Percentiles rank a stretch among this genome's conserved stretches.
These are phyloP conservation scores for Trachelus iudaicus DNA, from an alignment of 2,888 invertebrate species.

Conservation along the genomic window DNA sequence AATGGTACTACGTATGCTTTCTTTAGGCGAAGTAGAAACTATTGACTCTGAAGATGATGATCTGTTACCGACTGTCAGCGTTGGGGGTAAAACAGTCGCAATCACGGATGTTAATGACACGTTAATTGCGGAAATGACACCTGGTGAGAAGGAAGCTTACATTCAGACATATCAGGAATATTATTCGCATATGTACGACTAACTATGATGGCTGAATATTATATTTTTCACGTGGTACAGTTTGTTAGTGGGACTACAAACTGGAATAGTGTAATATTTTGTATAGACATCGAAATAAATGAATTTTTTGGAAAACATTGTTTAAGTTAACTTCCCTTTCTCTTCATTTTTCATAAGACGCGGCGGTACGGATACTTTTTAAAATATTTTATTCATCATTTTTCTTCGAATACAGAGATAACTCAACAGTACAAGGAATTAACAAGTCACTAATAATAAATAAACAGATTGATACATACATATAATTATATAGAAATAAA, in stretches of 20 bases:
- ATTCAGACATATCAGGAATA: slow-evolving; percentile 94
- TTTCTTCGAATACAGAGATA: slow-evolving; percentile 53
- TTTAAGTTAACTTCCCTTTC: not conserved
- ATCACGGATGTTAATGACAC: slow-evolving; percentile 88
- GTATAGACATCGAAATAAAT: slow-evolving; percentile 46
- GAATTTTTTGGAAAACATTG: slow-evolving; percentile 26
- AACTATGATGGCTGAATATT: slow-evolving; percentile 37
- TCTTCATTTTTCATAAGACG: not conserved
- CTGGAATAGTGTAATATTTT: slow-evolving; percentile 49
- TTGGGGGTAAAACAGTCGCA: slow-evolving; percentile 82
- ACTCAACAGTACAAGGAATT: slow-evolving; percentile 50
- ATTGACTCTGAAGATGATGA: slow-evolving; percentile 84
- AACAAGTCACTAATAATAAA: slow-evolving; percentile 31
- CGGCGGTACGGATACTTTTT: not conserved
- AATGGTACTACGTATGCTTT: slow-evolving; percentile 5
- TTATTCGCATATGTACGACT: slow-evolving; percentile 90
- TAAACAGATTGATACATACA: slow-evolving; percentile 30
- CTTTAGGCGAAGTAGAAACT: slow-evolving; percentile 76
- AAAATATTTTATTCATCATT: slow-evolving; percentile 26
- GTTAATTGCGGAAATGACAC: slow-evolving; percentile 90
- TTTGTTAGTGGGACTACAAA: slow-evolving; percentile 22
- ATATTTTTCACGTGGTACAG: slow-evolving; percentile 19
- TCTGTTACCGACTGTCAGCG: slow-evolving; percentile 83
- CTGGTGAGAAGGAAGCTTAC: slow-evolving; percentile 92
- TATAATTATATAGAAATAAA: slow-evolving; percentile 43